Evolutionary conservation across 2,113 vertebrate species (phyloP).

Genomic region (Hemibagrus wyckioides): DNA sequence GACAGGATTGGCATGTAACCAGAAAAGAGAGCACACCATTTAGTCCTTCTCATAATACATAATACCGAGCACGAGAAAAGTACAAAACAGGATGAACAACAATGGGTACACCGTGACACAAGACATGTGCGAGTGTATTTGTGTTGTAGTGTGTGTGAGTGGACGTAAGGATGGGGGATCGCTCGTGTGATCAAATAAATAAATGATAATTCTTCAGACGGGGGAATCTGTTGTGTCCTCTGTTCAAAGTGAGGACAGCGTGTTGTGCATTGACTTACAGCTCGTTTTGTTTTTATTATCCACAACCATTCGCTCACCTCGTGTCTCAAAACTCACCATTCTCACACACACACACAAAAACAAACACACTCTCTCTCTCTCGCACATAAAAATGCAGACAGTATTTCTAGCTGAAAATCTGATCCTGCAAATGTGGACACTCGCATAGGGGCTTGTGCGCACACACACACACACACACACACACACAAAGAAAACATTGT

Average conservation of each 20-base stretch:
- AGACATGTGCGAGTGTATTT: slow-evolving; percentile 26
- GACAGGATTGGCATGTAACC: slow-evolving; percentile 70
- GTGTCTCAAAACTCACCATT: background rate
- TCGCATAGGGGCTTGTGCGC: background rate
- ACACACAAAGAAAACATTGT: no score
- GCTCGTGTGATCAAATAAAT: slow-evolving; percentile 49
- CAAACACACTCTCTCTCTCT: slow-evolving; percentile 23
- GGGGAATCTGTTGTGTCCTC: slow-evolving; percentile 36
- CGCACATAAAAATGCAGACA: background rate
- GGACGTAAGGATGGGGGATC: background rate
- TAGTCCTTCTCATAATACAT: slow-evolving; percentile 36
- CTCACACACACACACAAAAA: background rate
- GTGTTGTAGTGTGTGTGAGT: slow-evolving; percentile 40
- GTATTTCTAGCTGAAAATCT: background rate
- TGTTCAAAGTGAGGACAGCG: slow-evolving; percentile 55
- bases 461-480: background rate
- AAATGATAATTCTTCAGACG: slow-evolving; percentile 34
- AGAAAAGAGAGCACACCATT: slow-evolving; percentile 55
- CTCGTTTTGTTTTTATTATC: slow-evolving; percentile 43
- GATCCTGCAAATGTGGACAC: background rate
- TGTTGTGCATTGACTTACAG: slow-evolving; percentile 47
- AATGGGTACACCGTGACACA: slow-evolving; percentile 40
- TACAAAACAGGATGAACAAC: slow-evolving; percentile 53
- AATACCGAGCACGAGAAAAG: slow-evolving; percentile 61
- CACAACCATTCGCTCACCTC: slow-evolving; percentile 42